Evolutionary conservation across 2,888 invertebrate species (phyloP).

Genomic region (Cataglyphis rosenhaueri): DNA sequence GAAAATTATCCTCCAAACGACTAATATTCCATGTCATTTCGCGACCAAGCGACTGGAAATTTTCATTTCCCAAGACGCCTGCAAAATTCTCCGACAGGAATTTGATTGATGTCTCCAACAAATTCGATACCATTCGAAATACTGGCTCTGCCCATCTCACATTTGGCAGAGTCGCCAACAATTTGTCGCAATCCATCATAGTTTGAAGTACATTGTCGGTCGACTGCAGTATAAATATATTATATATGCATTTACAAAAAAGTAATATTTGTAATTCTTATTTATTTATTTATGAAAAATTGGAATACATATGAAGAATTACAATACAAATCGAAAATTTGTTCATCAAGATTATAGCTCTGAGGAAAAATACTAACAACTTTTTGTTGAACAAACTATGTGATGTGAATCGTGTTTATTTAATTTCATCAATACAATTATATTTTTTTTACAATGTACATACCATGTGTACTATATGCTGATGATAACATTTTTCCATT

Average conservation of each 20-base stretch:
- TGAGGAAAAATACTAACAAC: slow-evolving; percentile 7
- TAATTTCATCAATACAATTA: slow-evolving; percentile 27
- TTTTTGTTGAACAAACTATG: neutral
- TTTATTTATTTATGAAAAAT: neutral
- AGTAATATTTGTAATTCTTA: slow-evolving; percentile 28
- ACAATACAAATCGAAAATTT: neutral
- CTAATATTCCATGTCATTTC: slow-evolving; percentile 91
- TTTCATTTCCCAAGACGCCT: slow-evolving; percentile 90
- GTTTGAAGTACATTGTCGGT: slow-evolving; percentile 93
- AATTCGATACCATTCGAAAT: slow-evolving; percentile 91
- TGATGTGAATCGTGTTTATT: neutral
- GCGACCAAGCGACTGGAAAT: slow-evolving; percentile 89
- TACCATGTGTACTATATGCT: slow-evolving; percentile 92
- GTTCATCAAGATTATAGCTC: neutral
- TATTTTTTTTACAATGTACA: neutral
- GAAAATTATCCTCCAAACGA: slow-evolving; percentile 92
- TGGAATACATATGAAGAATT: neutral
- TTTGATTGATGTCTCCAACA: slow-evolving; percentile 93
- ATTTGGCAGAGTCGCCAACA: slow-evolving; percentile 91
- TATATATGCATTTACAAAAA: slow-evolving; percentile 10
- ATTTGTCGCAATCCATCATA: slow-evolving; percentile 93
- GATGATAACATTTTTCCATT: slow-evolving; percentile 93
- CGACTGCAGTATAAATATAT: slow-evolving; percentile 86
- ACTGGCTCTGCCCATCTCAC: slow-evolving; percentile 94
- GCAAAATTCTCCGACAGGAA: slow-evolving; percentile 93